Conservation (phyloP, 2,113 vertebrate species). For the Megaleporinus macrocephalus region DNA sequence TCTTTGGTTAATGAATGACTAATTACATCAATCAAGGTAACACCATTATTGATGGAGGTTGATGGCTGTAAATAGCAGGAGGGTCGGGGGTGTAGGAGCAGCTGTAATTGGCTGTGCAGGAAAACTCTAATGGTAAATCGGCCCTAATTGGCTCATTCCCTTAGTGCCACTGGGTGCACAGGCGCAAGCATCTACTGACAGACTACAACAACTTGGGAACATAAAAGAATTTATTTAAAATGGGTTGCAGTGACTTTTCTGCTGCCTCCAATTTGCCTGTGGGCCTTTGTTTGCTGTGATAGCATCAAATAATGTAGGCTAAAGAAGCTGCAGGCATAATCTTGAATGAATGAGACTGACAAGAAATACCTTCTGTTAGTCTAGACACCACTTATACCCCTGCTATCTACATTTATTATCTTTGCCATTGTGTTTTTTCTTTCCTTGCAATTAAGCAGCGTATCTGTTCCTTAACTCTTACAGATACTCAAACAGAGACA, state of each 20-base stretch:
- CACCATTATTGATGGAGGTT: conserved; percentile 12
- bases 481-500: too few species aligned
- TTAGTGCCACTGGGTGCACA: background rate
- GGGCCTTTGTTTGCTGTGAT: background rate
- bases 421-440: too few species aligned
- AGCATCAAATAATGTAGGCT: background rate
- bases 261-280: too few species aligned
- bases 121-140: background rate
- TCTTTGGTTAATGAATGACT: conserved; percentile 26
- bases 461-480: too few species aligned
- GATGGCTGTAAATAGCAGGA: conserved; percentile 3
- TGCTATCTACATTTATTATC: too few species aligned
- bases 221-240: too few species aligned
- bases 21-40: conserved; percentile 26
- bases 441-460: too few species aligned
- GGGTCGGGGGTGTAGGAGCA: conserved; percentile 36
- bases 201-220: background rate
- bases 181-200: background rate
- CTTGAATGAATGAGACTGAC: background rate
- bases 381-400: too few species aligned
- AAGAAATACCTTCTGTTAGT: too few species aligned
- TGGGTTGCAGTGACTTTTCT: too few species aligned
- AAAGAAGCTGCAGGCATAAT: background rate
- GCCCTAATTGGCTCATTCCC: background rate
- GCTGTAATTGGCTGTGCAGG: background rate